These are phyloP conservation scores for Danaus melanippus DNA, from an alignment of 1,140 invertebrate species.

Conservation along the genomic window DNA sequence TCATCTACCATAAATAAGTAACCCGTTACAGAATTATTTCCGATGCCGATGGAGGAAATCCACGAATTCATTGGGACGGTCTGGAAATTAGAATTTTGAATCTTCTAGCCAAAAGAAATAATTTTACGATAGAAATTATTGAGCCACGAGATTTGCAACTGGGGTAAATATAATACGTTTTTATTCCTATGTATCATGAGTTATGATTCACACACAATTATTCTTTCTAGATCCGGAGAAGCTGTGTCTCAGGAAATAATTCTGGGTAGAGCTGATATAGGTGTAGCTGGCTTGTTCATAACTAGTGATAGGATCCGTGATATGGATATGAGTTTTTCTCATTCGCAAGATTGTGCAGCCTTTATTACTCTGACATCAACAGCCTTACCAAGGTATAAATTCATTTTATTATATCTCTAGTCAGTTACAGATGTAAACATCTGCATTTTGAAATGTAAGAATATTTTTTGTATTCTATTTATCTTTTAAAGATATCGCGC, in stretches of 20 bases:
- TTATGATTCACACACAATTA: not conserved
- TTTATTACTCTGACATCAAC: constrained; percentile 83
- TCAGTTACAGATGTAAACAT: too few species aligned
- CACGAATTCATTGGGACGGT: constrained; percentile 76
- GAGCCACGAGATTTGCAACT: constrained; percentile 69
- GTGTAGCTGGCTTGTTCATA: constrained; percentile 78
- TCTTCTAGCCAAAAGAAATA: constrained; percentile 74
- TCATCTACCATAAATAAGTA: too few species aligned
- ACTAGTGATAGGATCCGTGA: constrained; percentile 70
- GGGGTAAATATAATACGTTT: constrained; percentile 51
- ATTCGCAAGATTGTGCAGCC: constrained; percentile 80
- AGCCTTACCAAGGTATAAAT: constrained; percentile 77
- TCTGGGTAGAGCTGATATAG: constrained; percentile 73
- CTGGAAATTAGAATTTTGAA: constrained; percentile 77
- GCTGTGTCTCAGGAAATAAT: constrained; percentile 71
- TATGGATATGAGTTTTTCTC: constrained; percentile 74
- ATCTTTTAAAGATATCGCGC: constrained; percentile 63
- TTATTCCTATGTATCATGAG: not conserved
- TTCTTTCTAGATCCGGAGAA: constrained; percentile 68
- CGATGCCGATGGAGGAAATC: constrained; percentile 58
- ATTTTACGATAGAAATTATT: constrained; percentile 79
- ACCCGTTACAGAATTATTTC: not conserved
- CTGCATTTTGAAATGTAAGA: too few species aligned
- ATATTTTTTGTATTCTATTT: not conserved
- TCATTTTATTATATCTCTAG: not conserved